Percentiles rank a stretch among this genome's conserved stretches.
These are phyloP conservation scores for Brachystomella parvula DNA, from an alignment of 1,140 invertebrate genomes.

Conservation along the genomic window DNA sequence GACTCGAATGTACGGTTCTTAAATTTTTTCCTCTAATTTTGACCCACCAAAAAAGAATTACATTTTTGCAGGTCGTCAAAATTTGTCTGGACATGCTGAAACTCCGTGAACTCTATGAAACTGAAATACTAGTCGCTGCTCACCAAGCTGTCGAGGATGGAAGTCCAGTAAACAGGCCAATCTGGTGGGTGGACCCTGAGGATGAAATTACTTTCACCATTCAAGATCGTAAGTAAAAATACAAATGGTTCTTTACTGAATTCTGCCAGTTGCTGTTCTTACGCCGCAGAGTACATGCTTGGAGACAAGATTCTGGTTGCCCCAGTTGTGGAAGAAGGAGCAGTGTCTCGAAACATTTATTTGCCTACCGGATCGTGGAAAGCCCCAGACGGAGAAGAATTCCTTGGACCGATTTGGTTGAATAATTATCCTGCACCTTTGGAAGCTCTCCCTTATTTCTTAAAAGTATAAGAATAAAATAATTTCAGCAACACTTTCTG, in stretches of 20 bases:
- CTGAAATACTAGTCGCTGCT: slow-evolving; percentile 55
- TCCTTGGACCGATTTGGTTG: slow-evolving; percentile 32
- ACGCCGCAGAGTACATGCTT: slow-evolving; percentile 75
- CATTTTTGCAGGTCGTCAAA: slow-evolving; percentile 44
- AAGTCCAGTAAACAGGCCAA: slow-evolving; percentile 68
- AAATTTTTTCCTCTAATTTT: background rate
- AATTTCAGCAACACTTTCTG: too few relatives aligned
- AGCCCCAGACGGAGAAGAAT: slow-evolving; percentile 46
- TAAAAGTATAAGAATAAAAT: slow-evolving; percentile 24
- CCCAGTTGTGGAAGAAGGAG: slow-evolving; percentile 63
- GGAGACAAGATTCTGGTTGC: slow-evolving; percentile 76
- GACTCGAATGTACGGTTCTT: background rate
- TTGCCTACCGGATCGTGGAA: slow-evolving; percentile 63
- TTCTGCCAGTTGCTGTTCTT: too few relatives aligned
- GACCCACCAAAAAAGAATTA: too few relatives aligned
- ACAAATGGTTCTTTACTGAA: too few relatives aligned
- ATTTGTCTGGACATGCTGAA: slow-evolving; percentile 50
- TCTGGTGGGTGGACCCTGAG: slow-evolving; percentile 68
- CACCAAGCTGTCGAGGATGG: slow-evolving; percentile 53
- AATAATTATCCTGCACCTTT: slow-evolving; percentile 3
- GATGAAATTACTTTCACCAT: slow-evolving; percentile 44
- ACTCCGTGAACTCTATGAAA: slow-evolving; percentile 59
- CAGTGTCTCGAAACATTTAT: slow-evolving; percentile 60
- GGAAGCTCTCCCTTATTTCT: slow-evolving; percentile 41
- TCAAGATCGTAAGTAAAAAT: slow-evolving; percentile 41